Percentiles rank a stretch among this genome's conserved stretches.
Conservation (phyloP, 1,140 invertebrate genomes). For the Drepana arcuata region DNA sequence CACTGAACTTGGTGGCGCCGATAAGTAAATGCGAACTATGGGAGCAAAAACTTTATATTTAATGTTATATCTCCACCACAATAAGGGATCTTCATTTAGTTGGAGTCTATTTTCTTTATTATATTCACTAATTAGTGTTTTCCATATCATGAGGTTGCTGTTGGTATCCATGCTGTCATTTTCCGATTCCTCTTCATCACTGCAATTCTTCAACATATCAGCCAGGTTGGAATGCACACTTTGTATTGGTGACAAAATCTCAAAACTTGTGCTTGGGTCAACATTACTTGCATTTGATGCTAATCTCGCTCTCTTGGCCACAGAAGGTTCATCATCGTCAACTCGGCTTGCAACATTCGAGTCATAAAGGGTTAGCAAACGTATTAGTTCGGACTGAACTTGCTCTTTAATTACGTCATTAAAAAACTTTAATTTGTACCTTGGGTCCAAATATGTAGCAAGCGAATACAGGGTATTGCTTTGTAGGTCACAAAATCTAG, state of each 20-base stretch:
- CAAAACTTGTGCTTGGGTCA: slow-evolving; percentile 7
- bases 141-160: slow-evolving; percentile 11
- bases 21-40: slow-evolving; percentile 14
- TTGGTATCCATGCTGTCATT: slow-evolving; percentile 5
- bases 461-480: slow-evolving; percentile 15
- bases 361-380: slow-evolving; percentile 6
- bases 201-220: slow-evolving; percentile 14
- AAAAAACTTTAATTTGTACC: slow-evolving; percentile 18
- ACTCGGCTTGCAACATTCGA: slow-evolving; percentile 10
- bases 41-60: slow-evolving; percentile 11
- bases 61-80: slow-evolving; percentile 10
- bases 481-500: slow-evolving; percentile 14
- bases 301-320: slow-evolving; percentile 5
- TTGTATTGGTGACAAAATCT: slow-evolving; percentile 5
- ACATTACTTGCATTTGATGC: background rate
- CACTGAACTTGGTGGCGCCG: slow-evolving; percentile 12
- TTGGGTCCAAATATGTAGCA: slow-evolving; percentile 18
- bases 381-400: slow-evolving; percentile 13
- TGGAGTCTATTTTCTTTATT: slow-evolving; percentile 8
- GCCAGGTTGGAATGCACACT: slow-evolving; percentile 10
- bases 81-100: slow-evolving; percentile 11
- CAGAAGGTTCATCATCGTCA: slow-evolving; percentile 6
- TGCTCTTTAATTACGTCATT: slow-evolving; percentile 11
- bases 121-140: slow-evolving; percentile 16
- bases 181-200: slow-evolving; percentile 10